phyloP scores from a whole-genome alignment of 2,888 invertebrate genomes.

The Carabus problematicus region DNA sequence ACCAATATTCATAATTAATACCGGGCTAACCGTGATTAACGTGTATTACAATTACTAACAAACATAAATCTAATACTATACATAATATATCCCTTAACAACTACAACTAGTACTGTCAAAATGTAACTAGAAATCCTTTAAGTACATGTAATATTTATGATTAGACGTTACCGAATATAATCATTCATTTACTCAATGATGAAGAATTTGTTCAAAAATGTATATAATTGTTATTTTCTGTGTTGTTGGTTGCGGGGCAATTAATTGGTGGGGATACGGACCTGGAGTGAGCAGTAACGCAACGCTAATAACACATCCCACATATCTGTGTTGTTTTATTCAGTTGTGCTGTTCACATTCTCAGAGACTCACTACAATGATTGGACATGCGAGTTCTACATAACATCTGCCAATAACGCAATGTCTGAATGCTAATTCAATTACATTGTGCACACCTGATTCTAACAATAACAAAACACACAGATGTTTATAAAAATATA shows the following conservation, averaged over 20 bases:
- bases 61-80: too few relatives aligned
- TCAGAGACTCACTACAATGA: constrained; percentile 9
- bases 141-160: too few relatives aligned
- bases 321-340: constrained; percentile 24
- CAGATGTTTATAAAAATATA: too few relatives aligned
- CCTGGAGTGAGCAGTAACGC: neutral
- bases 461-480: neutral
- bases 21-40: neutral
- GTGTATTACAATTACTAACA: too few relatives aligned
- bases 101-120: too few relatives aligned
- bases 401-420: constrained; percentile 31
- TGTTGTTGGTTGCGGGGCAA: neutral
- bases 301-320: constrained; percentile 23
- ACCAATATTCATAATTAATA: constrained; percentile 30
- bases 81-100: too few relatives aligned
- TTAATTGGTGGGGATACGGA: neutral
- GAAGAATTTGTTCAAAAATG: constrained; percentile 5
- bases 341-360: constrained; percentile 23
- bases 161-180: neutral
- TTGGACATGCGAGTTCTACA: neutral
- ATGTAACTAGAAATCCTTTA: too few relatives aligned
- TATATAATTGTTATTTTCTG: neutral
- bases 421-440: constrained; percentile 29
- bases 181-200: constrained; percentile 14
- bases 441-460: constrained; percentile 35